phyloP scores from a whole-genome alignment of 2,797 vertebrate species.

The Mustela erminea region DNA sequence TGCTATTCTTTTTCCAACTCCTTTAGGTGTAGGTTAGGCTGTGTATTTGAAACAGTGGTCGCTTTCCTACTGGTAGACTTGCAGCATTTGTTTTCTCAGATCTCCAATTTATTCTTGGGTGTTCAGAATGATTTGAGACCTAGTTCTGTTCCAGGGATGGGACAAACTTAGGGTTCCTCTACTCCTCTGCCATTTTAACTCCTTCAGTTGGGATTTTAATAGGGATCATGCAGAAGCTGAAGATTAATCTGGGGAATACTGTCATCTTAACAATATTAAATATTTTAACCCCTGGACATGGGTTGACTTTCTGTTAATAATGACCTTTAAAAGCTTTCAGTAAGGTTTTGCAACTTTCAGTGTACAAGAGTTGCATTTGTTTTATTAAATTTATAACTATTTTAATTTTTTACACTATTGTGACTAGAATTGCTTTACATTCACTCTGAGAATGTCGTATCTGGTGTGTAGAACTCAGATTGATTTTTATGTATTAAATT shows the following conservation, averaged over 20 bases:
- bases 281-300: not conserved
- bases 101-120: not conserved
- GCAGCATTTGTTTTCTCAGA: not conserved
- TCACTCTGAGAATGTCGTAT: not conserved
- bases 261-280: not conserved
- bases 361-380: not conserved
- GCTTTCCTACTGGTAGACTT: not conserved
- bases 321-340: not conserved
- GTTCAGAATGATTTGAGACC: not conserved
- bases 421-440: not conserved
- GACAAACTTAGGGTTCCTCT: not conserved
- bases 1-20: not conserved
- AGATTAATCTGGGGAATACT: not conserved
- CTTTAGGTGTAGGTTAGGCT: not conserved
- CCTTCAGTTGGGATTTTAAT: not conserved
- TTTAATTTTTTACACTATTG: not conserved
- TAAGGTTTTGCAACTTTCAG: not conserved
- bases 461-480: not conserved
- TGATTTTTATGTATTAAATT: not conserved
- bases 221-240: not conserved
- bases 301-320: not conserved
- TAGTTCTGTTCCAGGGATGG: not conserved
- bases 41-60: not conserved
- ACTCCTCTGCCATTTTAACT: not conserved
- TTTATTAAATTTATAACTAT: not conserved